A percentile compares a stretch with the other conserved stretches of the same genome.
Evolutionary conservation across 2,797 vertebrate genomes (phyloP).

Genomic region (Scarus forsteni): DNA sequence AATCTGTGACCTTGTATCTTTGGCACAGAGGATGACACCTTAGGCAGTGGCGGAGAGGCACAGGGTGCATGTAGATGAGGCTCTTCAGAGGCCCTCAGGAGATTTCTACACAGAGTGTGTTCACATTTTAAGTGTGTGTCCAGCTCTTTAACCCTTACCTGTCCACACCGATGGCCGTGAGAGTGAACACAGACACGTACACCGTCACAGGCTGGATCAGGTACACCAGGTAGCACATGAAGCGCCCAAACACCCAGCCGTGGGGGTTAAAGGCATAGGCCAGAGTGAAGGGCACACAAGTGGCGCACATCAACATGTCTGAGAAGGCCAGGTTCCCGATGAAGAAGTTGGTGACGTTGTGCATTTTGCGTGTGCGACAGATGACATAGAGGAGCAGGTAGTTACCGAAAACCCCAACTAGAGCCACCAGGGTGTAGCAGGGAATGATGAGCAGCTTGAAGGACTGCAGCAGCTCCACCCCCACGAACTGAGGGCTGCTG

Average conservation of each 20-base stretch:
- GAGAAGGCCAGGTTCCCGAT: conserved; percentile 93
- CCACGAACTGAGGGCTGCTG: conserved; percentile 84
- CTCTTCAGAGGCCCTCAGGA: not conserved
- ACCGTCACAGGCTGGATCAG: conserved; percentile 92
- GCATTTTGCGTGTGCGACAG: conserved; percentile 91
- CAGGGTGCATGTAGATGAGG: not conserved
- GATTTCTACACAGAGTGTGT: not conserved
- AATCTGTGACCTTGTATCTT: not conserved
- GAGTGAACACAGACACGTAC: conserved; percentile 92
- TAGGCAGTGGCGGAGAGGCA: not conserved
- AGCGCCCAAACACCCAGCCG: conserved; percentile 91
- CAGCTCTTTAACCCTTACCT: conserved; percentile 78
- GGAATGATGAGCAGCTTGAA: conserved; percentile 92
- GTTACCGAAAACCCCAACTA: conserved; percentile 89
- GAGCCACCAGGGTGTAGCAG: conserved; percentile 88
- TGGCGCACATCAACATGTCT: conserved; percentile 92
- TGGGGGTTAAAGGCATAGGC: conserved; percentile 91
- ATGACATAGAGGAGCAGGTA: conserved; percentile 92
- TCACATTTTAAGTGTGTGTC: not conserved
- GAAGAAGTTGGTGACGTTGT: conserved; percentile 93
- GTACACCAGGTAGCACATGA: conserved; percentile 91
- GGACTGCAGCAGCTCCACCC: conserved; percentile 90
- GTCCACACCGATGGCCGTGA: conserved; percentile 91
- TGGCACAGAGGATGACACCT: not conserved
- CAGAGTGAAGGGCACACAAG: conserved; percentile 91